A percentile compares a stretch with the other conserved stretches of the same genome.
These are phyloP conservation scores for Paramuricea clavata DNA, from an alignment of 92 coral and sea anemone species.

Conservation along the genomic window DNA sequence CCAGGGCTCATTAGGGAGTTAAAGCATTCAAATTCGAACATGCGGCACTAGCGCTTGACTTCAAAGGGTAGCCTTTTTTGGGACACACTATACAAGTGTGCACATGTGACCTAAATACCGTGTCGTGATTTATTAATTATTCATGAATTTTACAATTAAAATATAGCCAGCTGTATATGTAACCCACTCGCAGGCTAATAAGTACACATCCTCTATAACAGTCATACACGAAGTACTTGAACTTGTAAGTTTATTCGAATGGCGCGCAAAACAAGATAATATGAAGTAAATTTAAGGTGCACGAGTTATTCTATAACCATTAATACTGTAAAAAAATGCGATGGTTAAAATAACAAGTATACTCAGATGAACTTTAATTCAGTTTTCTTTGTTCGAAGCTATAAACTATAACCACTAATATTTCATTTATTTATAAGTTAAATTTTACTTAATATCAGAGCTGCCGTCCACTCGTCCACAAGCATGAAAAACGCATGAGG, in stretches of 20 bases:
- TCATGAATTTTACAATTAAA: no score
- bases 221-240: background rate
- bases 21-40: no score
- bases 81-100: no score
- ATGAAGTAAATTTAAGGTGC: background rate
- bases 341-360: background rate
- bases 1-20: no score
- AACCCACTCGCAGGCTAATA: background rate
- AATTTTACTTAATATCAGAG: no score
- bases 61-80: no score
- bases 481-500: background rate
- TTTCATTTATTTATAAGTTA: background rate
- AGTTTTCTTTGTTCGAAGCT: no score
- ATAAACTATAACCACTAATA: no score
- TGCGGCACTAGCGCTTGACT: no score
- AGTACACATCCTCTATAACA: background rate
- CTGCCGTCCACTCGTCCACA: background rate
- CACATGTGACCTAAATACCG: no score
- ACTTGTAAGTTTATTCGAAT: background rate
- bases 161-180: conserved; percentile 4
- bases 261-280: background rate
- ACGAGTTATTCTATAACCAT: background rate
- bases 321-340: background rate
- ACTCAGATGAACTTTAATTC: background rate
- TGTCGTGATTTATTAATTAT: no score